A percentile compares a stretch with the other conserved stretches of the same genome.
phyloP scores from a whole-genome alignment of 2,888 invertebrate genomes.

The Ochropleura plecta region DNA sequence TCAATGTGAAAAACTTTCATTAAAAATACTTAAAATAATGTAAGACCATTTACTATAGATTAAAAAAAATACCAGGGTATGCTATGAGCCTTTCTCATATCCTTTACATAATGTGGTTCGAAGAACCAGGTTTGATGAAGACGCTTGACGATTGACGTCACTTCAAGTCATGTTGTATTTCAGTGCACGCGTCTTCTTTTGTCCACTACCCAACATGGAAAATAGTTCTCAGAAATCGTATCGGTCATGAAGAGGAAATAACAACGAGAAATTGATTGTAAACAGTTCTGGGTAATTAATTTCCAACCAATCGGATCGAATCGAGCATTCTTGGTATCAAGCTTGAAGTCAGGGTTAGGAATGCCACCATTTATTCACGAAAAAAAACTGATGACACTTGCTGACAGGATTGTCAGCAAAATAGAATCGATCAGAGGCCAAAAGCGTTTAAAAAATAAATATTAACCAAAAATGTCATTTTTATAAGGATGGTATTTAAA shows the following conservation, averaged over 20 bases:
- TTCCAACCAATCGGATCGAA: background rate
- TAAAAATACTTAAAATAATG: background rate
- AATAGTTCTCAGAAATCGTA: background rate
- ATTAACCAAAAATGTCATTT: no score
- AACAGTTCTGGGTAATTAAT: background rate
- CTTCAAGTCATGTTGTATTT: background rate
- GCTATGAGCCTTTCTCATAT: background rate
- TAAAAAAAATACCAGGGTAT: background rate
- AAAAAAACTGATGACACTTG: no score
- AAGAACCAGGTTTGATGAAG: background rate
- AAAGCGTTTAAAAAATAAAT: no score
- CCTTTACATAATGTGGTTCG: background rate
- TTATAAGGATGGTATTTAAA: no score
- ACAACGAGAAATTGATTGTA: slow-evolving; percentile 3
- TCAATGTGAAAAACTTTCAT: background rate
- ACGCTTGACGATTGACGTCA: background rate
- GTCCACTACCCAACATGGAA: background rate
- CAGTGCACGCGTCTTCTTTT: background rate
- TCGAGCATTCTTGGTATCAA: background rate
- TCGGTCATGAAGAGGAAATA: slow-evolving; percentile 8
- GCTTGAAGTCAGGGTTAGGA: background rate
- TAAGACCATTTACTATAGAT: background rate
- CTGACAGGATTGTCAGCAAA: no score
- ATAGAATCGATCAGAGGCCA: background rate
- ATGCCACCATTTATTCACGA: background rate